Conservation (phyloP, 2,797 vertebrate genomes). For the Poecile montanus region DNA sequence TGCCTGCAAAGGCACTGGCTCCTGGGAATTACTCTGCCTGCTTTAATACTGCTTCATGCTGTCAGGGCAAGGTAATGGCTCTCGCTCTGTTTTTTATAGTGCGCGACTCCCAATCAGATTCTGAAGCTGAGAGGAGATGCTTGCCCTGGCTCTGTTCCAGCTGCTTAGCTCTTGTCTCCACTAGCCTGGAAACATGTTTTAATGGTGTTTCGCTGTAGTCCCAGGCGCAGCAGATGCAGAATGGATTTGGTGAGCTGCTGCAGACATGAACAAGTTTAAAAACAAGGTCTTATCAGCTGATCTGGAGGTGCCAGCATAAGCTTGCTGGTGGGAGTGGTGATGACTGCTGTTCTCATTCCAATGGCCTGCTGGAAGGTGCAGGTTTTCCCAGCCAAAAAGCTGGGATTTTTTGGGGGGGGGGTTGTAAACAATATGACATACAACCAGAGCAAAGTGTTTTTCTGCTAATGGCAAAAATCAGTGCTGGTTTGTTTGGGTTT, state of each 20-base stretch:
- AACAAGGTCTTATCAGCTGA: conserved; percentile 29
- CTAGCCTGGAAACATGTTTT: conserved; percentile 45
- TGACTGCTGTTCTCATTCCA: not conserved
- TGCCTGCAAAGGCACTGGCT: not conserved
- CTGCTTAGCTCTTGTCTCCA: conserved; percentile 36
- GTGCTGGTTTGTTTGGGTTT: not conserved
- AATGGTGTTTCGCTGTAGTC: not conserved
- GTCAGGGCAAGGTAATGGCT: conserved; percentile 22
- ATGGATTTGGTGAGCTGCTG: conserved; percentile 43
- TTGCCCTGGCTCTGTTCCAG: conserved; percentile 15
- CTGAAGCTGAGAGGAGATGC: conserved; percentile 49
- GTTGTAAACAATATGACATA: not conserved
- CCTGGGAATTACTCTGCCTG: conserved; percentile 17
- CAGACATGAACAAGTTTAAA: conserved; percentile 11
- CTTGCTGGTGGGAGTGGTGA: not conserved
- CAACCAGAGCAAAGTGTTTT: not conserved
- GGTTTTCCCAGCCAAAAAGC: not conserved
- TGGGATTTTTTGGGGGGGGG: too few species aligned
- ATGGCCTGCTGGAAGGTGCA: not conserved
- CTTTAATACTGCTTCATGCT: conserved; percentile 1
- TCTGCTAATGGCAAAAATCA: not conserved
- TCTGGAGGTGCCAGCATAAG: not conserved
- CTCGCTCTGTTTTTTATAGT: not conserved
- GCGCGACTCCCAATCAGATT: not conserved
- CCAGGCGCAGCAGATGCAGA: not conserved